phyloP scores from a whole-genome alignment of 2,797 vertebrate species.

The Serranus cabrilla region DNA sequence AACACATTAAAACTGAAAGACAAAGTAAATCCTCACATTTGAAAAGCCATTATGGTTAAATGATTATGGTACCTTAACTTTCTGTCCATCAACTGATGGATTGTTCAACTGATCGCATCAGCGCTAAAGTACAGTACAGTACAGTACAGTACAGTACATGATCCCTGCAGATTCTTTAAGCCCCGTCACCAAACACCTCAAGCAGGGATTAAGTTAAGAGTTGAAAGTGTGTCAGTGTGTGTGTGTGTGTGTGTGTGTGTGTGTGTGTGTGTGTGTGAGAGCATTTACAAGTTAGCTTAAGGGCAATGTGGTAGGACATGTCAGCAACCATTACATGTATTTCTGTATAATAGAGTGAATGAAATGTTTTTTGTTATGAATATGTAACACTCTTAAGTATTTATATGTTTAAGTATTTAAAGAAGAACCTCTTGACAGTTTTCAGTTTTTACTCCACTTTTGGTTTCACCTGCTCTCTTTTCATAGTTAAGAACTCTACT shows the following conservation, averaged over 20 bases:
- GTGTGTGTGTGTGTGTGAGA: not conserved
- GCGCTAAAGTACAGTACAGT: not conserved
- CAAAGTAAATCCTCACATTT: not conserved
- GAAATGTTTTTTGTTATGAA: not conserved
- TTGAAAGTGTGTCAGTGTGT: constrained; percentile 8
- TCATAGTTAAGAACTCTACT: constrained; percentile 12
- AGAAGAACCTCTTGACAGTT: constrained; percentile 4
- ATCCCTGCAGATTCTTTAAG: constrained; percentile 42
- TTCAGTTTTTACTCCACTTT: constrained; percentile 4
- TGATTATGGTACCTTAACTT: not conserved
- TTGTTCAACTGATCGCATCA: not conserved
- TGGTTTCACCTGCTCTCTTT: constrained; percentile 30
- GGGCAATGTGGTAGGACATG: not conserved
- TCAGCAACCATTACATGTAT: not conserved
- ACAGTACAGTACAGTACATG: constrained; percentile 8
- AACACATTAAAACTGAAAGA: not conserved
- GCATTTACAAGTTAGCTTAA: not conserved
- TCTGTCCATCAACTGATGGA: not conserved
- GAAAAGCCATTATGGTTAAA: not conserved
- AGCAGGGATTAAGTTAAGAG: constrained; percentile 28
- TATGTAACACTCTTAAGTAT: not conserved
- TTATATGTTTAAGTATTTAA: not conserved
- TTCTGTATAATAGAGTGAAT: not conserved
- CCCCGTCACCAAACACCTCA: constrained; percentile 13
- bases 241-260: not conserved